These are phyloP conservation scores for Hozukius guyotensis DNA, from an alignment of 2,797 vertebrate species.

Conservation along the genomic window DNA sequence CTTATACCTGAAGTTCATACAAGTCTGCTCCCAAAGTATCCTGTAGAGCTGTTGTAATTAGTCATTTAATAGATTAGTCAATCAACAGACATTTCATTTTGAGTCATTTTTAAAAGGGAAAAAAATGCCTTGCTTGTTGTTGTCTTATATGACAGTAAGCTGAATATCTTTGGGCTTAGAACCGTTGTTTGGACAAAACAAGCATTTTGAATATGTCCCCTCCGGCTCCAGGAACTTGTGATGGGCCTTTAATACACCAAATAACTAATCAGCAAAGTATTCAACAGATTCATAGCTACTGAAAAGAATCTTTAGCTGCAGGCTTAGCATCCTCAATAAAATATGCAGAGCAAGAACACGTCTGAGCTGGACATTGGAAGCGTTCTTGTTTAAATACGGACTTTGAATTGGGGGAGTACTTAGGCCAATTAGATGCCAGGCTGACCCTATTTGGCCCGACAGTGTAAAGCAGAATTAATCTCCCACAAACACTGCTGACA, in stretches of 20 bases:
- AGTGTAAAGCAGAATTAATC: not conserved
- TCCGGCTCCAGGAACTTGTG: not conserved
- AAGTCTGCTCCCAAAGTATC: not conserved
- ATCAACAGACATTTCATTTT: not conserved
- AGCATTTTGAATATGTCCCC: too few relatives aligned
- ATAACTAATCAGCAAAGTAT: not conserved
- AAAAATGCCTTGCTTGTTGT: not conserved
- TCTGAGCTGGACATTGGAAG: not conserved
- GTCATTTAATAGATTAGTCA: not conserved
- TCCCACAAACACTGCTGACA: not conserved
- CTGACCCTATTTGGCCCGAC: not conserved
- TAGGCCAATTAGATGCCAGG: too few relatives aligned
- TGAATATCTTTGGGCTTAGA: not conserved
- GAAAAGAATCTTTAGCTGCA: not conserved
- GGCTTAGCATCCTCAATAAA: not conserved
- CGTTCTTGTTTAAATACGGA: not conserved
- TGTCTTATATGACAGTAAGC: not conserved
- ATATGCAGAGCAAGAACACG: not conserved
- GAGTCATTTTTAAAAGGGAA: not conserved
- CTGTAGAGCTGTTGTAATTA: not conserved
- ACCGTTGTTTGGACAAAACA: too few relatives aligned
- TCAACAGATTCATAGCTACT: not conserved
- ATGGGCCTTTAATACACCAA: not conserved
- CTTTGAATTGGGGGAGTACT: not conserved
- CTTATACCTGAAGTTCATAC: too few relatives aligned